Evolutionary conservation across 2,797 vertebrate genomes (phyloP).

Genomic region (Geotrypetes seraphini): DNA sequence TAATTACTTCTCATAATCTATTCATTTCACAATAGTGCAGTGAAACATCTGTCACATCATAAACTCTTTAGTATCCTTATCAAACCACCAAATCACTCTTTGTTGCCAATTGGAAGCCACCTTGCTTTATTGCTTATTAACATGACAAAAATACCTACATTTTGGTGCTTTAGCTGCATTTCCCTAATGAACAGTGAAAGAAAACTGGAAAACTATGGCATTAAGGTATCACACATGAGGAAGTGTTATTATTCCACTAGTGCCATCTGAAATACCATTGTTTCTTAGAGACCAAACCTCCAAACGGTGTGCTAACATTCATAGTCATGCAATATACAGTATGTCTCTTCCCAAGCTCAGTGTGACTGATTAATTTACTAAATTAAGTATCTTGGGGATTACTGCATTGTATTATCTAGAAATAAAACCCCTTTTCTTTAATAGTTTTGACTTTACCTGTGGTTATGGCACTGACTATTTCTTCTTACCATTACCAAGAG

Average conservation of each 20-base stretch:
- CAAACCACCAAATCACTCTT: conserved; percentile 71
- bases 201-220: conserved; percentile 36
- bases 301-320: conserved; percentile 47
- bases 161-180: conserved; percentile 50
- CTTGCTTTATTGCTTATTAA: conserved; percentile 59
- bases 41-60: conserved; percentile 96
- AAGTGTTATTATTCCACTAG: conserved; percentile 29
- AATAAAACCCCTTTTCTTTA: conserved; percentile 42
- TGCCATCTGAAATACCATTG: conserved; percentile 39
- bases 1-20: conserved; percentile 99
- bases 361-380: conserved; percentile 44
- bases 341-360: conserved; percentile 26
- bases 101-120: conserved; percentile 64
- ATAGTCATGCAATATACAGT: conserved; percentile 29
- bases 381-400: conserved; percentile 45
- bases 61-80: conserved; percentile 79
- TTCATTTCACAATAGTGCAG: conserved; percentile 96
- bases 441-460: conserved; percentile 40
- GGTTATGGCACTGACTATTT: conserved; percentile 25
- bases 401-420: conserved; percentile 36
- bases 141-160: conserved; percentile 56
- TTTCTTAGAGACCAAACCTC: conserved; percentile 38
- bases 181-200: conserved; percentile 51
- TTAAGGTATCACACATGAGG: conserved; percentile 32
- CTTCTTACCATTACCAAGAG: conserved; percentile 28